Evolutionary conservation across 2,113 vertebrate genomes (phyloP), one percentile per base, ranked within the genome.

Genomic region (Hippocampus comes): DNA sequence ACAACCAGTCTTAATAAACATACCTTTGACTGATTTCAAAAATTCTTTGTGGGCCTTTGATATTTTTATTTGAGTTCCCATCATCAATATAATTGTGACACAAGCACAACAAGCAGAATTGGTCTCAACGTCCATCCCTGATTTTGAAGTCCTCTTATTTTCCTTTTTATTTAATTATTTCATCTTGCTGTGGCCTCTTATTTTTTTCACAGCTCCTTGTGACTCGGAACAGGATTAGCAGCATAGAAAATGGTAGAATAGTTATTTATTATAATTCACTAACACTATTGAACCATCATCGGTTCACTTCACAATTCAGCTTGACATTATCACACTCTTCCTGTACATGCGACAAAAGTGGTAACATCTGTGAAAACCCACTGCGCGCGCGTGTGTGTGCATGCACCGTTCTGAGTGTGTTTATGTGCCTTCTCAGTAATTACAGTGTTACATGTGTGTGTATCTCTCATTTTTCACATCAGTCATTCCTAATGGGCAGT

Each of bases 321-420:
- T 51, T 25, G 63, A 70, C 21, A 57, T 75, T 73, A 71, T 49
- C 38, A 41, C 77, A n/a, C 43, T 8, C 41, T 27, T 27, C 43
- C 2, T 21, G 65, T 27, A 23, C 67, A 43, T 56, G 55, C 55
- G 21, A 23, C 60, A 17, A 72, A 81, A 34, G 72, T 78, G 78
- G 80, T 76, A 70, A 49, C 67, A 68, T 67, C 70, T 76, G 64
- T 56, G 63, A 76, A 34, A 56, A 56, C 55, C 9, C 55, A 23
- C n/a, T 23, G 55, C 55, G 9, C 12, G 25, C 10, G 9, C 0
- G 53, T 55, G 17, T n/a, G 21, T n/a, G 6, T 55, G 53, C 27
- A 27, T 27, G 27, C 27, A 27, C 27, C 27, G 27, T 2, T 27
- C 27, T 27, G 27, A 27, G 27, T 21, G 53, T 23, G 3, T 23